Base-by-base conservation (phyloP, 2,113 vertebrate species). In the Tringa solitaria region DNA sequence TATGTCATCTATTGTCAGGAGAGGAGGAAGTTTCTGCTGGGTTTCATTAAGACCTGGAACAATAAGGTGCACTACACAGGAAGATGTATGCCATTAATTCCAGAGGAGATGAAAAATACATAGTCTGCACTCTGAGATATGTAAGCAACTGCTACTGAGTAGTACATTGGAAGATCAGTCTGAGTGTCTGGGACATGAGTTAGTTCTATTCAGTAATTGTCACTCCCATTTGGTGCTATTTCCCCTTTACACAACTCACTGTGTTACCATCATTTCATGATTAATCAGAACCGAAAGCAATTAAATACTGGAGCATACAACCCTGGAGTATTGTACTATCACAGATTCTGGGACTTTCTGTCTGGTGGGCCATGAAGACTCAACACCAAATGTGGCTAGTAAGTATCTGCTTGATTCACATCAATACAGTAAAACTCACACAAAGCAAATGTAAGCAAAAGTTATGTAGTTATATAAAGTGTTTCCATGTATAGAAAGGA, bases 21-120 rank as follows among this genome's bases (percentile, higher is more conserved):
- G 96, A 59, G 97, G 53, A 87, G 97, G 91, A 84, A 97, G 96
- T 73, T 98, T 98, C 84, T 97, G 93, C 19, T 93, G 95, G 22
- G 97, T 97, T 81, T 98, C 97, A 87, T 98, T 98, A 79, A 98
- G 95, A 45, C 97, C 98, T 85, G 98, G 98, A 93, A 98, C 94
- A 93, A 98, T 96, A 53, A 98, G 97, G 89, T 98, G 98, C 61
- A 98, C 98, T 98, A 67, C 73, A 96, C 77, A 80, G n/a, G 96
- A 94, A 97, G 5, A 95, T 24, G 45, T 6, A n/a, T 89, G 59
- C 3, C 13, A 51, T 95, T 95, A 93, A 61, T 73, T 95, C 32
- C 87, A 84, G 80, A 75, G 41, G 20, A n/a, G 46, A 35, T 32
- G 10, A 84, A 61, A 89, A 78, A 26, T 43, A 64, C 4, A 65